Base-by-base conservation (phyloP, 92 coral and sea anemone genomes). In the Porites evermanni region DNA sequence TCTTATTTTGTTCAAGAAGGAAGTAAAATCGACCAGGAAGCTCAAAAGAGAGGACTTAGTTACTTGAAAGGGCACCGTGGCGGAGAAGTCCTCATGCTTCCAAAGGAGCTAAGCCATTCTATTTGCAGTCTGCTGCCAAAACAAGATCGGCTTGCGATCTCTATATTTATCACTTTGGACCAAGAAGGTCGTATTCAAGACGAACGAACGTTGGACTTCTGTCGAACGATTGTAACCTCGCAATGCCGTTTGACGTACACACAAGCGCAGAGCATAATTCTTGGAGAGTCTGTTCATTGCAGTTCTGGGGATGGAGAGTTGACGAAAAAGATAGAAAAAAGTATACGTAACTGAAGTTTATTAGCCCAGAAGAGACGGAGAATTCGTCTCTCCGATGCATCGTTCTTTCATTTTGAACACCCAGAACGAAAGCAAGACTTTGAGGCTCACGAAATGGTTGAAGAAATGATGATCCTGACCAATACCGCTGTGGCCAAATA, bases 381-480 rank as follows among this genome's bases (percentile, higher is more conserved):
- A 65, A 8, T 21, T 8, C 89, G 94, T 24, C 90, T 91, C 54
- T 72, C 71, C 8, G 94, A 88, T 10, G 86, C 50, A 17, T 70
- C 90, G 12, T 67, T 66, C 66, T 74, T 64, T 79, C 88, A 80
- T 56, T 77, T 72, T 21, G 84, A 88, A 23, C 13, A 81, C 59
- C 4, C 58, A 32, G 92, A 82, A 8, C 82, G 79, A 54, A 73
- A 66, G 18, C 80, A 84, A 21, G 90, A 88, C 64, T n/a, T 66
- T 12, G 94, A 88, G 67, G 94, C 94, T 12, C 94, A 91, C 58
- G 89, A 91, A 81, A 67, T 91, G 81, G 86, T 91, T 0, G 92
- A 82, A 16, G 94, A 91, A 82, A 74, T 91, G 56, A 91, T 88
- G 94, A 80, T 91, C 50, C 70, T 91, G 20, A 84, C 94, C 74